These are phyloP conservation scores for Indicator indicator DNA, from an alignment of 2,113 vertebrate species.

Conservation along the genomic window DNA sequence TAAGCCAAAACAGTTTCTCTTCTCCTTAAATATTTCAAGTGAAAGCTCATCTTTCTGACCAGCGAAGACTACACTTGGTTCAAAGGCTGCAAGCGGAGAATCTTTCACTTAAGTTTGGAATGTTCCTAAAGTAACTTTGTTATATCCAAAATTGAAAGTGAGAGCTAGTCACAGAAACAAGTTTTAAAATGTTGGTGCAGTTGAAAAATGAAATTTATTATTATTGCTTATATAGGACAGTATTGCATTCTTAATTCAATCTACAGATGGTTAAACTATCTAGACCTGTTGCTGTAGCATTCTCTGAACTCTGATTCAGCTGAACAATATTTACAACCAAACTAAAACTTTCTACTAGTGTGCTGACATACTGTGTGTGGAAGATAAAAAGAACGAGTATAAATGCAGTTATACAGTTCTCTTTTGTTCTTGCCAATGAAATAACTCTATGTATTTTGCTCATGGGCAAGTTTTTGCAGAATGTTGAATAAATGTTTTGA, in stretches of 20 bases:
- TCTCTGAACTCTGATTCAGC: not conserved
- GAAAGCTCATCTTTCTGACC: not conserved
- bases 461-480: not conserved
- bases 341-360: not conserved
- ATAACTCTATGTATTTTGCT: not conserved
- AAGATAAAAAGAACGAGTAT: conserved; percentile 4
- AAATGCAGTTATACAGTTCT: not conserved
- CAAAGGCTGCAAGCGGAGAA: not conserved
- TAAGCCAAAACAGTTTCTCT: not conserved
- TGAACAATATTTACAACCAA: not conserved
- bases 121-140: not conserved
- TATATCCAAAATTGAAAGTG: not conserved
- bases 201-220: not conserved
- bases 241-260: not conserved
- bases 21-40: not conserved
- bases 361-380: not conserved
- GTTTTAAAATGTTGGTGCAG: not conserved
- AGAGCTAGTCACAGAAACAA: not conserved
- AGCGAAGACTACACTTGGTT: not conserved
- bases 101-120: not conserved
- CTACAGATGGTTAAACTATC: not conserved
- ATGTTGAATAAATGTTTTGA: not conserved
- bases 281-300: not conserved
- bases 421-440: not conserved
- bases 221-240: not conserved